Evolutionary conservation across 2,113 vertebrate species (phyloP), one percentile per base, ranked within the genome.

Genomic region (Reinhardtius hippoglossoides): DNA sequence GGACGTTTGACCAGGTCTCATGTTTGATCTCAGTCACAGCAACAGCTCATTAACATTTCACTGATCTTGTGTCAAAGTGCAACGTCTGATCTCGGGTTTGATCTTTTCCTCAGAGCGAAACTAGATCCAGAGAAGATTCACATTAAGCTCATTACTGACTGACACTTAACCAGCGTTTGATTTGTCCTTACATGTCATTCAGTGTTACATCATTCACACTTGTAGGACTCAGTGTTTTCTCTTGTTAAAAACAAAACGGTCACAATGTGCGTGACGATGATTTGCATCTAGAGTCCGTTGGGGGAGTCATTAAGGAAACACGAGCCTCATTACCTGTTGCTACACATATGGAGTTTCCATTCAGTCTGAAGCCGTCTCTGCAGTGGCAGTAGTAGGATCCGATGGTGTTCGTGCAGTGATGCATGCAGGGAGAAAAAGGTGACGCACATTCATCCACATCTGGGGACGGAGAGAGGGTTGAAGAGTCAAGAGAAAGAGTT

Each of bases 401-500:
- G 0, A 80, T 76, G 0, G 90, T 93, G 50, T 98, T 97, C 8
- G 40, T 80, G 85, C 96, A 97, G 9, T 93, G 68, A 70, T 98
- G 96, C 69, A 83, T 91, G 82, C 96, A 98, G 12, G 95, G 95
- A 52, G 91, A 74, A 27, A 92, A 95, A 2, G 92, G 84, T 78
- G 82, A 52, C 4, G 94, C 91, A 81, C 96, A 98, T 74, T 97
- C 97, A 1, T 98, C 95, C 74, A 96, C 18, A 92, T 97, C 96
- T 97, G 84, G 0, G 16, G 54, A 56, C 0, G 21, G 20, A 48
- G 3, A 59, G 2, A 3, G 3, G 2, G 35, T 20, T 54, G 1
- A 44, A 37, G 7, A 5, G 18, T 58, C 40, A 52, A 3, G 62
- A 21, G 3, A 18, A 48, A 0, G 46, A 48, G 46, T 13, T 48